Evolutionary conservation across 2,113 vertebrate species (phyloP).

Genomic region (Lepus americanus): DNA sequence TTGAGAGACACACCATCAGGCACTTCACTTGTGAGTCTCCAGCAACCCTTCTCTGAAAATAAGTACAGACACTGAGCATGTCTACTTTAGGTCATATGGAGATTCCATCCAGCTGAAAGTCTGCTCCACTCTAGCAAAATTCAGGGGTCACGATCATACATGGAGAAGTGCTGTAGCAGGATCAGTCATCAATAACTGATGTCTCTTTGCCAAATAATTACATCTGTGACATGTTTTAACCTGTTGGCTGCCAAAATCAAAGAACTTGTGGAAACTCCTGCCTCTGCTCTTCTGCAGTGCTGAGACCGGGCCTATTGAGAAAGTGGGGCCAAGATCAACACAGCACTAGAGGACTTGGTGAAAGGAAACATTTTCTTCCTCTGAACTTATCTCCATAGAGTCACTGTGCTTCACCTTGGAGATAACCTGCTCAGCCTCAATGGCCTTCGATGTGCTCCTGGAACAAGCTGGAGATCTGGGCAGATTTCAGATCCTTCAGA

Average conservation of each 20-base stretch:
- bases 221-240: background rate
- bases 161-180: too few species aligned
- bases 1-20: background rate
- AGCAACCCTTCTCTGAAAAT: background rate
- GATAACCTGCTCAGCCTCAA: background rate
- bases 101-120: background rate
- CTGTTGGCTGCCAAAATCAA: too few species aligned
- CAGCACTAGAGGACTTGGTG: background rate
- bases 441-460: conserved; percentile 54
- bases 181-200: too few species aligned
- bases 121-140: background rate
- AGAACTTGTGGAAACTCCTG: too few species aligned
- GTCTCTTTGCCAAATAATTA: too few species aligned
- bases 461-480: conserved; percentile 42
- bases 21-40: background rate
- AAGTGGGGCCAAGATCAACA: background rate
- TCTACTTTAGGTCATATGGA: background rate
- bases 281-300: too few species aligned
- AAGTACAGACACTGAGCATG: background rate
- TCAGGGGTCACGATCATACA: background rate
- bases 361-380: background rate
- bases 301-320: background rate
- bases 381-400: background rate
- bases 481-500: conserved; percentile 53
- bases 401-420: background rate